phyloP scores from a whole-genome alignment of 1,140 invertebrate species.

The Paralvinella palmiformis region DNA sequence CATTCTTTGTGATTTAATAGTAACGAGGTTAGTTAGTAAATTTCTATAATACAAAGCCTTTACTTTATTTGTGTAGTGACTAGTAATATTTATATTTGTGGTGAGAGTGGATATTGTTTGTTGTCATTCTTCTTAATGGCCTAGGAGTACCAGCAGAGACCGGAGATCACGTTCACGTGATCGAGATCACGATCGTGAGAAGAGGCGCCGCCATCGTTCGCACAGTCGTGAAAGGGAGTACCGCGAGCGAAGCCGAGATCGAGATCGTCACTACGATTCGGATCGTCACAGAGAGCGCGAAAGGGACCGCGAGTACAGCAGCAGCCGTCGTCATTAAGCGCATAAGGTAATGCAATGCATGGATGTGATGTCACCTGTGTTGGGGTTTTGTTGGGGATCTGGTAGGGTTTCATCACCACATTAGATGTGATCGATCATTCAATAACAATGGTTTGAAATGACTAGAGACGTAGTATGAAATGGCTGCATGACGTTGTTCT shows the following conservation, averaged over 20 bases:
- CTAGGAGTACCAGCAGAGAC: slow-evolving; percentile 36
- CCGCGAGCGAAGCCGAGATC: slow-evolving; percentile 64
- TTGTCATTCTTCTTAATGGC: slow-evolving; percentile 17
- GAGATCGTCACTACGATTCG: slow-evolving; percentile 54
- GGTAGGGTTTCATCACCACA: too few relatives aligned
- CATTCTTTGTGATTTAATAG: not conserved
- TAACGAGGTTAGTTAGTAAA: not conserved
- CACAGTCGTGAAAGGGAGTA: slow-evolving; percentile 43
- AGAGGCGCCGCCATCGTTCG: slow-evolving; percentile 55
- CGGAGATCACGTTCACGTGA: slow-evolving; percentile 61
- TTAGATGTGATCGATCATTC: too few relatives aligned
- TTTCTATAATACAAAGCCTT: slow-evolving; percentile 6
- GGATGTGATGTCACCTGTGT: too few relatives aligned
- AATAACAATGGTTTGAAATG: too few relatives aligned
- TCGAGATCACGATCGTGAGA: slow-evolving; percentile 55
- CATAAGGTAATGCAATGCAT: too few relatives aligned
- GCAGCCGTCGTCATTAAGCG: slow-evolving; percentile 9
- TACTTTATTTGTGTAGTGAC: slow-evolving; percentile 12
- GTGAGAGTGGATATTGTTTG: not conserved
- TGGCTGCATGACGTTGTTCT: too few relatives aligned
- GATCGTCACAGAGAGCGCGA: slow-evolving; percentile 48
- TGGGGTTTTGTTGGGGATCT: too few relatives aligned
- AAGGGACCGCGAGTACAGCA: slow-evolving; percentile 29
- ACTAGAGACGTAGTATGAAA: too few relatives aligned
- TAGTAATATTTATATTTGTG: not conserved